phyloP scores from a whole-genome alignment of 2,113 vertebrate genomes.

The Tauraco erythrolophus region DNA sequence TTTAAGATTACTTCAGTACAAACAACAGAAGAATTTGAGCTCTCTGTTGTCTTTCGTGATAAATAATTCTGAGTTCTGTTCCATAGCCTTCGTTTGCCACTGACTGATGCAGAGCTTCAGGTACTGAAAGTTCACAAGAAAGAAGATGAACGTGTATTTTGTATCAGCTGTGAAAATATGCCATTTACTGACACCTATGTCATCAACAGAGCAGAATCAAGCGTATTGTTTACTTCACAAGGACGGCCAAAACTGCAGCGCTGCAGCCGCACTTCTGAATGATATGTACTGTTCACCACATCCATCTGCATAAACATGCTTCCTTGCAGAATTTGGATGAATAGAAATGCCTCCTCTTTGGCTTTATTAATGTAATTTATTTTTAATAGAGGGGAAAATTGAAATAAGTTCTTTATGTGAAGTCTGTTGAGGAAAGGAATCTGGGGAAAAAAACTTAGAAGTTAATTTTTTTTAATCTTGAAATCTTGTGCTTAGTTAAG shows the following conservation, averaged over 20 bases:
- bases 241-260: not conserved
- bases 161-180: not conserved
- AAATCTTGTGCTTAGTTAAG: slow-evolving; percentile 71
- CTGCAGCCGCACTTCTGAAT: not conserved
- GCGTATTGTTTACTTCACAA: not conserved
- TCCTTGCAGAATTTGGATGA: slow-evolving; percentile 41
- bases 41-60: not conserved
- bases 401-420: slow-evolving; percentile 64
- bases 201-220: not conserved
- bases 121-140: not conserved
- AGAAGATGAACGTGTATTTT: not conserved
- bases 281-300: not conserved
- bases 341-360: slow-evolving; percentile 52
- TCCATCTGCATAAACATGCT: slow-evolving; percentile 36
- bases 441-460: slow-evolving; percentile 65
- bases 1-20: not conserved
- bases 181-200: not conserved
- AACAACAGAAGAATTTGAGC: not conserved
- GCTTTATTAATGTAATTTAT: slow-evolving; percentile 66
- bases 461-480: slow-evolving; percentile 50
- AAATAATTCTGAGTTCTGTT: not conserved
- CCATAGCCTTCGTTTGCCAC: not conserved
- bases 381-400: slow-evolving; percentile 67
- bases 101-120: not conserved
- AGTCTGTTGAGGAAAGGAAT: slow-evolving; percentile 61